A percentile compares a stretch with the other conserved stretches of the same genome.
Evolutionary conservation across 92 coral and sea anemone genomes (phyloP).

Genomic region (Phenganax marumi): DNA sequence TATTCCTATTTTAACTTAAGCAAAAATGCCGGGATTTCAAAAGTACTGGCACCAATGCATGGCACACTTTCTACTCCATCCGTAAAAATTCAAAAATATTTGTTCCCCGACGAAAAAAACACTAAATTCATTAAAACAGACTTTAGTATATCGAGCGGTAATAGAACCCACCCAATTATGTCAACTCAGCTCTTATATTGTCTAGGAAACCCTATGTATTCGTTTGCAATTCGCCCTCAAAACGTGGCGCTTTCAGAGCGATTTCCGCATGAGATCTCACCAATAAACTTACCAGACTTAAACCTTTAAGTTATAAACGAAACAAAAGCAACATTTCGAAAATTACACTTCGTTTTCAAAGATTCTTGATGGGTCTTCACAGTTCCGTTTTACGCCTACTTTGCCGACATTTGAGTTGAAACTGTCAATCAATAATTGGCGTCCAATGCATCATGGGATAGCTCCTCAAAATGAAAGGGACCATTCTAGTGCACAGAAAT

Average conservation of each 20-base stretch:
- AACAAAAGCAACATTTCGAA: background rate
- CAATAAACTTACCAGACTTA: background rate
- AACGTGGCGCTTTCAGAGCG: constrained; percentile 5
- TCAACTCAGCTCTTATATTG: background rate
- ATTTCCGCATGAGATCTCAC: background rate
- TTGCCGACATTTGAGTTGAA: constrained; percentile 7
- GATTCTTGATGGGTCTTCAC: constrained; percentile 6
- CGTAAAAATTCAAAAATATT: background rate
- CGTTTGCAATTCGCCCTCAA: constrained; percentile 1
- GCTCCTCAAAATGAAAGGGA: background rate
- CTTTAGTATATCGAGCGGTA: background rate
- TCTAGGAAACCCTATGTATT: constrained; percentile 20
- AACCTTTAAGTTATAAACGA: constrained; percentile 5
- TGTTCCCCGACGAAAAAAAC: background rate
- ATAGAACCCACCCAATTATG: constrained; percentile 15
- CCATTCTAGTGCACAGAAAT: background rate
- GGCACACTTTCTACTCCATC: background rate
- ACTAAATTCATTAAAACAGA: constrained; percentile 7
- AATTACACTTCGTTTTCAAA: background rate
- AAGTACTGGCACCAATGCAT: background rate
- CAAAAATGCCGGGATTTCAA: background rate
- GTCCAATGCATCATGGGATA: constrained; percentile 37
- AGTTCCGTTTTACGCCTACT: constrained; percentile 36
- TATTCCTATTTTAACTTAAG: constrained; percentile 21
- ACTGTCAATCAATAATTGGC: constrained; percentile 34